These are phyloP conservation scores for Harpagoxenus sublaevis DNA, from an alignment of 2,888 invertebrate genomes.

Conservation along the genomic window DNA sequence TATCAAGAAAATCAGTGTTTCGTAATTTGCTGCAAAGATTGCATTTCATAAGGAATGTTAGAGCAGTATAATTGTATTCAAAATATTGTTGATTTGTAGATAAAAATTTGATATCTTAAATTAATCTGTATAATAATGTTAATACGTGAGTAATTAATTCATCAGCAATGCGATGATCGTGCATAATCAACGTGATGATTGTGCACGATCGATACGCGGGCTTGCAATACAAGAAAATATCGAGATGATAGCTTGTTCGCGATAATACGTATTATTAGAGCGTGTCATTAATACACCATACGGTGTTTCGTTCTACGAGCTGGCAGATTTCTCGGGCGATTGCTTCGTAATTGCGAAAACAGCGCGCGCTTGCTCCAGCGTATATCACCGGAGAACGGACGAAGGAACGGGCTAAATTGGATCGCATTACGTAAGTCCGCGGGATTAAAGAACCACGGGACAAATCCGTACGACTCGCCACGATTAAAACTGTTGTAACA, in stretches of 20 bases:
- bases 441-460: conserved; percentile 75
- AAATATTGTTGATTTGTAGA: background rate
- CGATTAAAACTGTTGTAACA: conserved; percentile 29
- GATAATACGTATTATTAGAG: conserved; percentile 44
- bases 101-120: background rate
- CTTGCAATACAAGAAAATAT: background rate
- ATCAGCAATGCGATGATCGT: background rate
- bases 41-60: background rate
- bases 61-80: background rate
- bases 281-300: conserved; percentile 35
- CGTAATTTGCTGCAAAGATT: background rate
- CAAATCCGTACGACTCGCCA: conserved; percentile 71
- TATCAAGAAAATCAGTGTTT: background rate
- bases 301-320: conserved; percentile 45
- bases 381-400: conserved; percentile 65
- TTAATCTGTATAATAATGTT: background rate
- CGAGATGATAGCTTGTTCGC: background rate
- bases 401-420: conserved; percentile 74
- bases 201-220: background rate
- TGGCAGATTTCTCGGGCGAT: conserved; percentile 56
- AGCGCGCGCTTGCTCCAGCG: conserved; percentile 41
- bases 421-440: conserved; percentile 74
- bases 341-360: conserved; percentile 57
- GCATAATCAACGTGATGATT: conserved; percentile 11
- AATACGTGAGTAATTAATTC: background rate